Base-by-base conservation (phyloP, 2,888 invertebrate species). In the Hypselothyrea guttata region DNA sequence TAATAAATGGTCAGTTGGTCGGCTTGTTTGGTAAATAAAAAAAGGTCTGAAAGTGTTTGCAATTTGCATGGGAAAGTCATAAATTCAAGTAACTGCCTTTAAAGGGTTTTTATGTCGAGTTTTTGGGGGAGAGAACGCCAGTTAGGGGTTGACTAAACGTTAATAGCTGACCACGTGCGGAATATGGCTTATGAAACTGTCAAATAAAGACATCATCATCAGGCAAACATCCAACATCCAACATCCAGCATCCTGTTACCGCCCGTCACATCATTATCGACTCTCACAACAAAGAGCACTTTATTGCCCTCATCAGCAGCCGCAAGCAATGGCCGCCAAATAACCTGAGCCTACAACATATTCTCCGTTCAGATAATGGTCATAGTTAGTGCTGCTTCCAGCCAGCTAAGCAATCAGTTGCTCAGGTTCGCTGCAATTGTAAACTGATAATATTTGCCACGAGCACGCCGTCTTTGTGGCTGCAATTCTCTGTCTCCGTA, bases 271-370 rank as follows among this genome's bases (percentile, higher is more conserved):
- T 78, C 82, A 82, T 78, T 82, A 78, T 78, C 66, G 75, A 66
- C 82, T 62, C 78, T 66, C 71, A 78, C 78, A 78, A 78, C 78
- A 78, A 63, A 78, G 70, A 71, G 70, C 82, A 75, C 78, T 82
- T 82, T 75, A 78, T 76, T 79, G 81, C 71, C 76, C 38, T 79
- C 77, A 74, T 79, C 81, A 79, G 55, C 57, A 42, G 52, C 47
- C 45, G 65, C 48, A 37, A 38, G 35, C 16, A 30, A 44, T 13
- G 52, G 35, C 22, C 22, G 5, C 22, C 22, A 22, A n/a, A 22
- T 22, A 22, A 22, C 22, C 22, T 22, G 22, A 22, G 22, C 68
- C 44, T 59, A 59, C 34, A 35, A 54, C 33, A 34, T 34, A 34
- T 51, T 2, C 28, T 37, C 15, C 7, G 31, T 12, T 9, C 18